A percentile compares a stretch with the other conserved stretches of the same genome.
Conservation (phyloP, 2,113 vertebrate species). For the Pycnonotus jocosus region DNA sequence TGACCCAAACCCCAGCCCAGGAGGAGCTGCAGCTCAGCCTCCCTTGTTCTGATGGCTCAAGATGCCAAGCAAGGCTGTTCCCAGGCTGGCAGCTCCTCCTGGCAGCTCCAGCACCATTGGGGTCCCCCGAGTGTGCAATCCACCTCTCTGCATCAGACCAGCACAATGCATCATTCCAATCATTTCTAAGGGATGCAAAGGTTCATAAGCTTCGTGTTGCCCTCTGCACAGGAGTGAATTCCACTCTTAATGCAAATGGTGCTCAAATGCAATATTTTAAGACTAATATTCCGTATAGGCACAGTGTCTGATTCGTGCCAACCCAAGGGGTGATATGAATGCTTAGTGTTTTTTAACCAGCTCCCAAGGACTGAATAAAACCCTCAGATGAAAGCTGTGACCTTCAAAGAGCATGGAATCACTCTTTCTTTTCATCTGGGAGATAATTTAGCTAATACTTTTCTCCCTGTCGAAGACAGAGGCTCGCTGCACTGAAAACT, state of each 20-base stretch:
- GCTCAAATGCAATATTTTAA: conserved; percentile 58
- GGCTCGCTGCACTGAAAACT: conserved; percentile 39
- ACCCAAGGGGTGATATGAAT: conserved; percentile 10
- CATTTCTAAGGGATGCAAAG: neutral
- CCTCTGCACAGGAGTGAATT: conserved; percentile 28
- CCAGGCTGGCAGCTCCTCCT: neutral
- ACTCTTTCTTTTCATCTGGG: conserved; percentile 56
- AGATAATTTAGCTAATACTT: conserved; percentile 57
- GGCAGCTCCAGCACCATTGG: neutral
- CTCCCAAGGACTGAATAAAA: conserved; percentile 56
- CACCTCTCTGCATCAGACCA: neutral
- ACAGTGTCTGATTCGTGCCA: conserved; percentile 26
- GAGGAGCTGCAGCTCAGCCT: neutral
- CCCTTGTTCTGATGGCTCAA: neutral
- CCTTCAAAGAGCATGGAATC: conserved; percentile 55
- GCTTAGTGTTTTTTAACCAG: conserved; percentile 42
- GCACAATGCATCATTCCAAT: neutral
- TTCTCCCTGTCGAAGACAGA: conserved; percentile 44
- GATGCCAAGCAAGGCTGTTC: neutral
- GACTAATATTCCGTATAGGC: conserved; percentile 16
- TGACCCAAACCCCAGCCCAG: neutral
- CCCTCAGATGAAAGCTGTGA: conserved; percentile 43
- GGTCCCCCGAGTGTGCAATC: neutral
- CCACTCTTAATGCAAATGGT: conserved; percentile 18
- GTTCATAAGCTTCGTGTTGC: neutral